phyloP scores from a whole-genome alignment of 2,888 invertebrate species.

The Slavum lentiscoides region DNA sequence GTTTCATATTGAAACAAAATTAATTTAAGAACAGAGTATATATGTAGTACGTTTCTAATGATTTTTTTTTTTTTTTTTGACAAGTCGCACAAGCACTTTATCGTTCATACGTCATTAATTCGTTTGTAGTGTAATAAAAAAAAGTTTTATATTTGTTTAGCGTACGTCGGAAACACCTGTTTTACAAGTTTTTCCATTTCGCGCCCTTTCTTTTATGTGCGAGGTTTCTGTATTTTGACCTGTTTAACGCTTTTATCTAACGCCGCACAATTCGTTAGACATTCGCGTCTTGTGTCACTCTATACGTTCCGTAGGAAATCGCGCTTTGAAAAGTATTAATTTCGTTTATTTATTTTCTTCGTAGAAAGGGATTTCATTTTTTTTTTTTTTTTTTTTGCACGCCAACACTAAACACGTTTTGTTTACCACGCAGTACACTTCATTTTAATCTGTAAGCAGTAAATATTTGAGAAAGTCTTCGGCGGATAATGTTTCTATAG shows the following conservation, averaged over 20 bases:
- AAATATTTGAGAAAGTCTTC: neutral
- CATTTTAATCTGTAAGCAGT: slow-evolving; percentile 3
- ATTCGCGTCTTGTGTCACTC: slow-evolving; percentile 1
- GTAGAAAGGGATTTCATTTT: slow-evolving; percentile 1
- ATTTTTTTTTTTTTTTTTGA: neutral
- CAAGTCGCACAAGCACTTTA: neutral
- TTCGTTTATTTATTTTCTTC: slow-evolving; percentile 12
- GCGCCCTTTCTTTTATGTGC: neutral
- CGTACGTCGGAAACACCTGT: slow-evolving; percentile 24
- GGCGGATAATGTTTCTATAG: too few relatives aligned
- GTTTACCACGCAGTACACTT: slow-evolving; percentile 17
- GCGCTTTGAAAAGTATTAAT: slow-evolving; percentile 8
- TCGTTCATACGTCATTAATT: slow-evolving; percentile 36
- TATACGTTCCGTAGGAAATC: neutral
- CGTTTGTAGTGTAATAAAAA: slow-evolving; percentile 15
- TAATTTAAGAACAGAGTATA: too few relatives aligned
- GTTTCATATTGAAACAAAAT: too few relatives aligned
- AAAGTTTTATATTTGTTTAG: slow-evolving; percentile 40
- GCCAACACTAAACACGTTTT: neutral
- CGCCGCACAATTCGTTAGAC: slow-evolving; percentile 3
- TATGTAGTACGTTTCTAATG: neutral
- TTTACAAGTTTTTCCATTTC: slow-evolving; percentile 34
- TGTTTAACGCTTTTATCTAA: slow-evolving; percentile 26
- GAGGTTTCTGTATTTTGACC: slow-evolving; percentile 19
- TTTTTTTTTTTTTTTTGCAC: neutral